These are phyloP conservation scores for Staurois parvus DNA, from an alignment of 2,797 vertebrate species.

Conservation along the genomic window DNA sequence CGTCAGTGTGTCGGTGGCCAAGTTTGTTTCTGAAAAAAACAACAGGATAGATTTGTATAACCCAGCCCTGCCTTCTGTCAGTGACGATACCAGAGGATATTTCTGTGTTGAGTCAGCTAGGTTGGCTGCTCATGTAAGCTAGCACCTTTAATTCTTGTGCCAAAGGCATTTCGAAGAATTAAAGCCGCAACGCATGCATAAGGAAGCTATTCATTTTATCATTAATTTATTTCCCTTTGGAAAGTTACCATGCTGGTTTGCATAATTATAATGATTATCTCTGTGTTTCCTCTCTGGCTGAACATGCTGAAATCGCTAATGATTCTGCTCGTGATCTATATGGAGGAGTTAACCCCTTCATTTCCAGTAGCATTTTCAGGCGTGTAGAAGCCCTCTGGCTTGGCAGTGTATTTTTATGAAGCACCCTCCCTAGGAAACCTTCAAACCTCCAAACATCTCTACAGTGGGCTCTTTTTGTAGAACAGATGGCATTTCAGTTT, in stretches of 20 bases:
- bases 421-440: slow-evolving; percentile 16
- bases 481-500: slow-evolving; percentile 60
- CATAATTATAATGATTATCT: slow-evolving; percentile 50
- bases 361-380: not conserved
- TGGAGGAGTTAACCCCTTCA: slow-evolving; percentile 29
- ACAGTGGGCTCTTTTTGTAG: slow-evolving; percentile 17
- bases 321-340: slow-evolving; percentile 26
- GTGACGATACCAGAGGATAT: slow-evolving; percentile 17
- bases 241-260: slow-evolving; percentile 42
- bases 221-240: slow-evolving; percentile 50
- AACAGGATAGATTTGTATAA: slow-evolving; percentile 1
- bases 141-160: slow-evolving; percentile 48
- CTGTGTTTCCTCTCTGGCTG: slow-evolving; percentile 30
- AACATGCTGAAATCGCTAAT: slow-evolving; percentile 24
- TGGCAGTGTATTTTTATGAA: not conserved
- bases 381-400: slow-evolving; percentile 3
- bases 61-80: not conserved
- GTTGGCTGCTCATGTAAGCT: not conserved
- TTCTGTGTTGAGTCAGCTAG: slow-evolving; percentile 31
- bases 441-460: slow-evolving; percentile 6
- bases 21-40: not conserved
- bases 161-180: slow-evolving; percentile 47
- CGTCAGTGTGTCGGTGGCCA: not conserved
- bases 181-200: slow-evolving; percentile 35
- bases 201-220: slow-evolving; percentile 44